Evolutionary conservation across 2,113 vertebrate genomes (phyloP), one percentile per base, ranked within the genome.

Genomic region (Rhynchopsitta pachyrhyncha): DNA sequence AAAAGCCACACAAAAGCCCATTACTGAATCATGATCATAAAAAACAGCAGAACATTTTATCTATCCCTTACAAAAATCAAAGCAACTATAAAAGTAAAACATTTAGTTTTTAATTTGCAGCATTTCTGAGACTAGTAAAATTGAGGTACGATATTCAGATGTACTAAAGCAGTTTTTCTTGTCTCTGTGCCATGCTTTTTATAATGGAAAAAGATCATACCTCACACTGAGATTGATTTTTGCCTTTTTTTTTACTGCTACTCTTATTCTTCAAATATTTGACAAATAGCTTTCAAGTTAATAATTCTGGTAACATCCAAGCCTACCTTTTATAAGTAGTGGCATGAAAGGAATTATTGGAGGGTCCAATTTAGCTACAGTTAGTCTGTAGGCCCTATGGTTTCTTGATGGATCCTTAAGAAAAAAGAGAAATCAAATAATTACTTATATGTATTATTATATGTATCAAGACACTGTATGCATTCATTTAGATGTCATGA

Each of bases 271-370:
- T 90, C 74, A 67, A 91, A 89, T 95, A 89, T 93, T 69, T 95
- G 86, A 87, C 47, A 88, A 88, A 95, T 39, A 68, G 62, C 88
- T 91, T 90, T 94, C 83, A 96, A 90, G 83, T 94, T 93, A 89
- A 75, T 94, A 90, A 89, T 84, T 86, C 74, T 89, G 49, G 70
- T 37, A 86, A 57, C 55, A 88, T 92, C 47, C 82, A 83, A 93
- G 77, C 94, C 98, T 98, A 99, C 99, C 99, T 99, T 99, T 99
- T 96, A 99, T 99, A 85, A 99, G 98, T 94, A 99, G 98, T 3
- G 99, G 99, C 99, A 99, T 99, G 97, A 99, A 99, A 91, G 99
- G 99, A 95, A 99, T 99, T 96, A 99, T 98, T 86, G 99, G 99
- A 57, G 99, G 98, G 44, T 99, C 98, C 98, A 99, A 97, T 94